Conservation (phyloP, 2,888 invertebrate genomes). For the Bimastos eiseni region DNA sequence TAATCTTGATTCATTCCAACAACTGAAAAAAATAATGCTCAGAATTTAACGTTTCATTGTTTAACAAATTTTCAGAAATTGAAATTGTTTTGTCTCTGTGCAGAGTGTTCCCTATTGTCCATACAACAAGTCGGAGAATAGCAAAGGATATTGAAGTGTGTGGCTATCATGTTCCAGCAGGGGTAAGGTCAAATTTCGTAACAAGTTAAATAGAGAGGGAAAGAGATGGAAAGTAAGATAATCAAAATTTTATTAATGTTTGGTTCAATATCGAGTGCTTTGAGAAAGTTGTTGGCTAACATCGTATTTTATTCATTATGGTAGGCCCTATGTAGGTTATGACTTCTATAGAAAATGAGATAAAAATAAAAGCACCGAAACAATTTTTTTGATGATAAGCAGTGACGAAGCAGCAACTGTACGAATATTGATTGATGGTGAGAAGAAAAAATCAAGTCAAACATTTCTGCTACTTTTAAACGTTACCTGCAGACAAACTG, state of each 20-base stretch:
- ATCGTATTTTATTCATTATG: no score
- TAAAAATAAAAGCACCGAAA: no score
- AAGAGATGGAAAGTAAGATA: not conserved
- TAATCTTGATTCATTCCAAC: not conserved
- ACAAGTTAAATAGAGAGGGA: not conserved
- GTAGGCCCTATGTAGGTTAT: no score
- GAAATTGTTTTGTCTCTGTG: slow-evolving; percentile 21
- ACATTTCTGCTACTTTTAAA: not conserved
- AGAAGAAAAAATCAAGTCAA: no score
- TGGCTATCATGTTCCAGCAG: slow-evolving; percentile 56
- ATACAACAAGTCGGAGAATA: slow-evolving; percentile 60
- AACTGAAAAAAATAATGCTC: not conserved
- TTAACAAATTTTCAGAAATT: not conserved
- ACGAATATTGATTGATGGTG: no score
- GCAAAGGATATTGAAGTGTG: slow-evolving; percentile 53
- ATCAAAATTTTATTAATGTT: not conserved
- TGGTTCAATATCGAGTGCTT: not conserved
- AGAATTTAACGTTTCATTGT: not conserved
- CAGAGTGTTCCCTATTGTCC: slow-evolving; percentile 60
- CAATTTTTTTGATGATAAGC: no score
- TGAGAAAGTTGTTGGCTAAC: not conserved
- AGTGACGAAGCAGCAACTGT: no score
- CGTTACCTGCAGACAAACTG: not conserved
- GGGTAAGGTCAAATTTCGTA: slow-evolving; percentile 53
- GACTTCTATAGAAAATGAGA: no score